Evolutionary conservation across 2,113 vertebrate species (phyloP).

Genomic region (Tylochromis polylepis): DNA sequence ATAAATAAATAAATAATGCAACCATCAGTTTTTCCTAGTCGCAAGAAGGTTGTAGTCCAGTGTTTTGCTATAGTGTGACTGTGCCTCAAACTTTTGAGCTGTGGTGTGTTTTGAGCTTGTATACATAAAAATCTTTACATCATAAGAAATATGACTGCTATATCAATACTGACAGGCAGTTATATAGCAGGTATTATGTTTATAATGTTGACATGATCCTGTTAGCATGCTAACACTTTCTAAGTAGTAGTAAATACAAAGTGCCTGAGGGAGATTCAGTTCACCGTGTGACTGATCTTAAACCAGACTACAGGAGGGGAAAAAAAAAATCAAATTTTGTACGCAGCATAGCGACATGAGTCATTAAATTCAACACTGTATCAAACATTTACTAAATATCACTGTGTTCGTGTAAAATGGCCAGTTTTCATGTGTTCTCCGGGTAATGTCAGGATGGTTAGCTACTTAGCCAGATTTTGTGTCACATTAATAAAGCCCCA

Average conservation of each 20-base stretch:
- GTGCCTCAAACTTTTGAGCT: neutral
- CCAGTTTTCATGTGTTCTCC: slow-evolving; percentile 3
- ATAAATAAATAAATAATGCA: neutral
- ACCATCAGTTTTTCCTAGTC: neutral
- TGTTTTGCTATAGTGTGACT: neutral
- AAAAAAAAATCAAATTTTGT: neutral
- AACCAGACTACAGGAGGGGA: neutral
- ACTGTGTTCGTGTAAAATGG: neutral
- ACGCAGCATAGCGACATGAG: neutral
- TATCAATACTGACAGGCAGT: neutral
- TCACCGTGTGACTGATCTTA: neutral
- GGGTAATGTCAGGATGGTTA: slow-evolving; percentile 41
- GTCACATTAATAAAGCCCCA: slow-evolving; percentile 46
- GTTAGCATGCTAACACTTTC: neutral
- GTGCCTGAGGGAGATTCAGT: neutral
- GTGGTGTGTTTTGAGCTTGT: neutral
- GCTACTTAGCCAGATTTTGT: slow-evolving; percentile 41
- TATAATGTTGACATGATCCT: neutral
- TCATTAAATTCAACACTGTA: neutral
- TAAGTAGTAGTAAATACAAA: neutral
- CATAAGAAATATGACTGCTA: neutral
- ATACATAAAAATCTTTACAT: neutral
- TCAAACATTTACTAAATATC: neutral
- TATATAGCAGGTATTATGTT: neutral
- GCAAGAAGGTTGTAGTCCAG: neutral